Conservation (phyloP, 1,140 invertebrate genomes). For the Saccostrea glomerata region DNA sequence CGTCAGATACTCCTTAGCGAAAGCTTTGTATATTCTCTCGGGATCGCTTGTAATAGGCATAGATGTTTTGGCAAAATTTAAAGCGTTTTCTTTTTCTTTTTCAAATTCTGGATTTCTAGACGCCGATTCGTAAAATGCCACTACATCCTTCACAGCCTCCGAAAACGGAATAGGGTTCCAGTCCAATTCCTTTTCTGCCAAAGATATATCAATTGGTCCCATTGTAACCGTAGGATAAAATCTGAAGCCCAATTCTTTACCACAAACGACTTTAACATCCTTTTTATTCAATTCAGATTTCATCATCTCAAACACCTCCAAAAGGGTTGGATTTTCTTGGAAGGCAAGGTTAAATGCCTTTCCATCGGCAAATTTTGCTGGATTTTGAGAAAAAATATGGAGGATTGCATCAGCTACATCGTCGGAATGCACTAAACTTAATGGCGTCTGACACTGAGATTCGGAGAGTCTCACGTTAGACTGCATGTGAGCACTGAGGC, state of each 20-base stretch:
- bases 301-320: constrained; percentile 72
- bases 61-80: not conserved
- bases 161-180: constrained; percentile 77
- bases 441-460: constrained; percentile 68
- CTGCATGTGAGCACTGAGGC: constrained; percentile 69
- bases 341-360: constrained; percentile 79
- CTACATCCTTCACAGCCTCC: constrained; percentile 74
- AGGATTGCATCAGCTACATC: constrained; percentile 79
- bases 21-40: not conserved
- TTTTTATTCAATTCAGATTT: constrained; percentile 63
- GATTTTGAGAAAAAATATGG: constrained; percentile 54
- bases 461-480: constrained; percentile 75
- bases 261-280: constrained; percentile 62
- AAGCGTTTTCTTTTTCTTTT: not conserved
- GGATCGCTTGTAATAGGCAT: not conserved
- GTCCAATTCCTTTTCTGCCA: constrained; percentile 73
- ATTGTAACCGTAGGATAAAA: constrained; percentile 80
- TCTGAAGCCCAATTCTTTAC: constrained; percentile 70
- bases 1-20: not conserved
- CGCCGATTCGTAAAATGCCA: constrained; percentile 78
- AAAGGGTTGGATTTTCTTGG: constrained; percentile 71
- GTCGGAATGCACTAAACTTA: constrained; percentile 80
- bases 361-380: constrained; percentile 65
- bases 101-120: not conserved
- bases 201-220: constrained; percentile 77